A percentile compares a stretch with the other conserved stretches of the same genome.
Conservation (phyloP, 2,888 invertebrate species). For the Pseudeuparius sepicola region DNA sequence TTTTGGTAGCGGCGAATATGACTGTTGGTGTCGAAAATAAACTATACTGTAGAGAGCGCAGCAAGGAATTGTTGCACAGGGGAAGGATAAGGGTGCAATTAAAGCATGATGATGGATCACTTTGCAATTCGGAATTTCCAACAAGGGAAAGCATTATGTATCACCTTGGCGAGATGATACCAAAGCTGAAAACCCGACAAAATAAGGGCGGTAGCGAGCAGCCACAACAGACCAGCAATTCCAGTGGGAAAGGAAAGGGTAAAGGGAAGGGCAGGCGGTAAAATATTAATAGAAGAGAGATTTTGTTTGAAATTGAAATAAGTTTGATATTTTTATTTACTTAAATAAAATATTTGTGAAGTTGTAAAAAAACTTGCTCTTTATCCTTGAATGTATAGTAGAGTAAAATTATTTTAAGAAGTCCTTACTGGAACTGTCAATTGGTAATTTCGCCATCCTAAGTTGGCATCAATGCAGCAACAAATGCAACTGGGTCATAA, state of each 20-base stretch:
- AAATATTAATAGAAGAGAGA: too few species aligned
- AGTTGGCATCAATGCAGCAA: too few species aligned
- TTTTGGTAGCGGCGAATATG: conserved; percentile 57
- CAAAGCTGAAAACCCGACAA: conserved; percentile 78
- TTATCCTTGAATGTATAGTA: too few species aligned
- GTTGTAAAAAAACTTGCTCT: too few species aligned
- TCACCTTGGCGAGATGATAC: conserved; percentile 76
- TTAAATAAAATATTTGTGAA: too few species aligned
- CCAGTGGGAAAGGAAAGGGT: conserved; percentile 33
- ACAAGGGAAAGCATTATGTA: conserved; percentile 68
- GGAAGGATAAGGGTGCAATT: conserved; percentile 90
- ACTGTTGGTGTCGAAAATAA: conserved; percentile 49
- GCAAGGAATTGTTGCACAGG: conserved; percentile 74
- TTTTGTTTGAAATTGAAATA: too few species aligned
- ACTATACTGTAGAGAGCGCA: conserved; percentile 80
- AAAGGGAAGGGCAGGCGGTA: conserved; percentile 30
- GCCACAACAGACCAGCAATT: conserved; percentile 25
- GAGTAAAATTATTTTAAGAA: too few species aligned
- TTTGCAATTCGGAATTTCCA: conserved; percentile 59
- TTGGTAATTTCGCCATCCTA: too few species aligned
- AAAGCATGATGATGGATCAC: conserved; percentile 79
- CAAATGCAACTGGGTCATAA: too few species aligned
- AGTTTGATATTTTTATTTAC: too few species aligned
- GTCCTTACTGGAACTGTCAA: too few species aligned
- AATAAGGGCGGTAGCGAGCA: conserved; percentile 40